Evolutionary conservation across 2,797 vertebrate genomes (phyloP).

Genomic region (Apogon hyalosoma): DNA sequence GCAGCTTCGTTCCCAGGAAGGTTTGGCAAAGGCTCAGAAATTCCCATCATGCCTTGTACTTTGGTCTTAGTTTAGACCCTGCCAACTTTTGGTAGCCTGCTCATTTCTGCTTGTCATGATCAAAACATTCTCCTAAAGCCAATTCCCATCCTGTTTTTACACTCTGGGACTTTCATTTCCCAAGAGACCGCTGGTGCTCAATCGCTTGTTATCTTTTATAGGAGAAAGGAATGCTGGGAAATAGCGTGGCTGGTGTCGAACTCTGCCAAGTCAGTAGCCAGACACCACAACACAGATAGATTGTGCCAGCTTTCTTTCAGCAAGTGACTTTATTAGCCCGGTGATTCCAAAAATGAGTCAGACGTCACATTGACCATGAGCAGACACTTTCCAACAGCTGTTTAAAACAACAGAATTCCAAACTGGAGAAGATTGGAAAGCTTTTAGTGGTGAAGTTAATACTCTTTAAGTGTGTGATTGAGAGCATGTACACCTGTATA

Average conservation of each 20-base stretch:
- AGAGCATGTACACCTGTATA: conserved; percentile 17
- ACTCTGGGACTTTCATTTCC: conserved; percentile 51
- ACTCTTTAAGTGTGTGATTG: conserved; percentile 4
- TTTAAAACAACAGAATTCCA: conserved; percentile 29
- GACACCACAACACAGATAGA: conserved; percentile 45
- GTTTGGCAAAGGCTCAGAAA: conserved; percentile 50
- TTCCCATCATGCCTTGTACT: conserved; percentile 61
- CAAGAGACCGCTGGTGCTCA: conserved; percentile 52
- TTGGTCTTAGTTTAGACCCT: conserved; percentile 33
- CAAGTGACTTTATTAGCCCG: conserved; percentile 42
- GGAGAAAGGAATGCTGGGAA: conserved; percentile 77
- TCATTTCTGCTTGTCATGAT: conserved; percentile 40
- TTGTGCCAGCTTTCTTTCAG: conserved; percentile 51
- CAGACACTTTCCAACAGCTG: conserved; percentile 48
- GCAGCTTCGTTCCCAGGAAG: conserved; percentile 52
- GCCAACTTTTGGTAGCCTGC: conserved; percentile 45
- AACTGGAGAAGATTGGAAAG: conserved; percentile 25
- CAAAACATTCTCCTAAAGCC: conserved; percentile 63
- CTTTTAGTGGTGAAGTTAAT: not conserved
- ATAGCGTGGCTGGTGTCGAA: conserved; percentile 39
- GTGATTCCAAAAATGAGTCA: conserved; percentile 16
- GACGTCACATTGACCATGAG: conserved; percentile 32
- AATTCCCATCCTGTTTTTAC: conserved; percentile 78
- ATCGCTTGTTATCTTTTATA: conserved; percentile 73
- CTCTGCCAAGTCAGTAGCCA: conserved; percentile 51